Evolutionary conservation across 2,797 vertebrate genomes (phyloP), one percentile per base, ranked within the genome.

Genomic region (Argentina silus): DNA sequence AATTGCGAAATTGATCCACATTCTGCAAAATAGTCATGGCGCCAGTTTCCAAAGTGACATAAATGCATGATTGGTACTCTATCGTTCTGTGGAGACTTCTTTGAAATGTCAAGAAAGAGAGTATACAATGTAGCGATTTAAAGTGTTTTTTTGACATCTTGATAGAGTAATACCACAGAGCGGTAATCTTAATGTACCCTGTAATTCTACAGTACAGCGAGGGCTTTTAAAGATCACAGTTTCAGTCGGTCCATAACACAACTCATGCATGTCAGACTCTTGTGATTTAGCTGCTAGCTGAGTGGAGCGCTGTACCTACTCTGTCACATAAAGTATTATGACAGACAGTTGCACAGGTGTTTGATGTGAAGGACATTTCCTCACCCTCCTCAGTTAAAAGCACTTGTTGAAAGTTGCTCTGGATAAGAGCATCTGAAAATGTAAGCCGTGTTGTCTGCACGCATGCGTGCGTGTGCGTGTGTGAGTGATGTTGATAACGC

Each of bases 111-210:
- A 36, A 36, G 27, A 42, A 23, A 51, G 47, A 14, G 65, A 50
- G 81, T 66, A 72, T 83, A 83, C 87, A 74, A 45, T 78, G 53
- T 53, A 50, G 51, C 55, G 68, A 74, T 80, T 36, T 61, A 71
- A 69, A 50, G 21, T 66, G 8, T 71, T 75, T 17, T 70, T 79
- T 84, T 81, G 69, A 55, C 43, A 8, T 64, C 65, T 78, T 65
- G 17, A 65, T 74, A 74, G 69, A 64, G 69, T 23, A 64, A 73
- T 56, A 73, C 75, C 69, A 74, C 74, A 78, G 15, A 55, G 23
- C 50, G 9, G 48, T 51, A 67, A 80, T 79, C 78, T 80, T 80
- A 77, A 78, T 71, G 59, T 79, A 81, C 74, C 73, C 21, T 88
- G 61, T 83, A 57, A 86, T 88, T 87, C 75, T 69, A 50, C 68